Percentiles rank a stretch among this genome's conserved stretches.
These are phyloP conservation scores for Xenus cinereus DNA, from an alignment of 2,113 vertebrate species.

Conservation along the genomic window DNA sequence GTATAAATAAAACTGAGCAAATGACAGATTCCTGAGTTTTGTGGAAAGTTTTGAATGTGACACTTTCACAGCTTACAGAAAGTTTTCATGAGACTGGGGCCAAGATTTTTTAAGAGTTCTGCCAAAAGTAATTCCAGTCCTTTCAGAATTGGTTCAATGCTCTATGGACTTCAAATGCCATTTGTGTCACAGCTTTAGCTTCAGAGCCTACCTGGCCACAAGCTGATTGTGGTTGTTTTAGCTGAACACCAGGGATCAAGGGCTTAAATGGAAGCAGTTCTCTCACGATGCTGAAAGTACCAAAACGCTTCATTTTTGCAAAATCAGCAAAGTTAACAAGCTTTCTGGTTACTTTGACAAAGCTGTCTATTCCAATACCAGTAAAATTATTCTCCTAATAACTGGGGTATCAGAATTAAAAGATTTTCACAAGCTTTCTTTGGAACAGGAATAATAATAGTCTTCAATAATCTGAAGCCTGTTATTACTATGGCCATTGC, in stretches of 20 bases:
- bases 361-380: not conserved
- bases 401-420: not conserved
- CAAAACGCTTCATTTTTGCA: not conserved
- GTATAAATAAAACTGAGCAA: not conserved
- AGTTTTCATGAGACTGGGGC: not conserved
- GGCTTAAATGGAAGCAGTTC: not conserved
- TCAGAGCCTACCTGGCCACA: not conserved
- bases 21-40: not conserved
- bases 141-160: not conserved
- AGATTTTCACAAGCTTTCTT: not conserved
- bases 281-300: not conserved
- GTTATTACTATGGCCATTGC: not conserved
- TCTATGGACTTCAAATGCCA: not conserved
- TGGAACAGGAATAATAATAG: not conserved
- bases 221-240: not conserved
- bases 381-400: constrained; percentile 4
- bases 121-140: not conserved
- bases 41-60: not conserved
- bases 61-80: not conserved
- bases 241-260: not conserved
- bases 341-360: constrained; percentile 4
- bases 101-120: not conserved
- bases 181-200: not conserved
- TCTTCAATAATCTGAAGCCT: not conserved
- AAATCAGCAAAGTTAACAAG: constrained; percentile 4